phyloP scores from a whole-genome alignment of 1,140 invertebrate genomes.

The Tetragnatha versicolor region DNA sequence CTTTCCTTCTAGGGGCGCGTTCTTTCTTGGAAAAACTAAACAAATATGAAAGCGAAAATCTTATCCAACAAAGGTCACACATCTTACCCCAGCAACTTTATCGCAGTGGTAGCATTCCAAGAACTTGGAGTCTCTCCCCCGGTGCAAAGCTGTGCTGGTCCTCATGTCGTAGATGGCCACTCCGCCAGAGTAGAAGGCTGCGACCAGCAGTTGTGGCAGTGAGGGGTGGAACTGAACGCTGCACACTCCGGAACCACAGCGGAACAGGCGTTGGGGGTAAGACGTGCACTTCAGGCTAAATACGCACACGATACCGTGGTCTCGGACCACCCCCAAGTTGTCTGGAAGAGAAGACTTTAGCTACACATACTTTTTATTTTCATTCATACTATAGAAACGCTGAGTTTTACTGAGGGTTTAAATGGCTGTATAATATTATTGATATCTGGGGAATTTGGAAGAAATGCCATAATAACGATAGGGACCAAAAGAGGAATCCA shows the following conservation, averaged over 20 bases:
- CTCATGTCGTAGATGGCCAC: not conserved
- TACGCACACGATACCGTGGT: not conserved
- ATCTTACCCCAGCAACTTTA: not conserved
- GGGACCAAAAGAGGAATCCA: too few relatives aligned
- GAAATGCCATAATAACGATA: too few relatives aligned
- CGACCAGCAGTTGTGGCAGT: not conserved
- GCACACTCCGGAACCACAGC: not conserved
- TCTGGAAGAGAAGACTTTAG: not conserved
- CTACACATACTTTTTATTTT: too few relatives aligned
- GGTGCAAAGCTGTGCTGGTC: not conserved
- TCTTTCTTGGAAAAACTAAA: not conserved
- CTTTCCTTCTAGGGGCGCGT: not conserved
- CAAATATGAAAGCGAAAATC: not conserved
- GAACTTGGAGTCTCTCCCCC: not conserved
- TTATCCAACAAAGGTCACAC: not conserved
- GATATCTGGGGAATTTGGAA: too few relatives aligned
- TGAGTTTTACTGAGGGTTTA: too few relatives aligned
- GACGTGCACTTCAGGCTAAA: constrained; percentile 23
- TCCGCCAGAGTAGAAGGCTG: not conserved
- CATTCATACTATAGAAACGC: too few relatives aligned
- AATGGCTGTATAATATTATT: too few relatives aligned
- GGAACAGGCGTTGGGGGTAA: not conserved
- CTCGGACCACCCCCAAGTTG: not conserved
- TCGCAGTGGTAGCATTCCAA: not conserved
- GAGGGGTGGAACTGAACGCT: constrained; percentile 7